A percentile compares a stretch with the other conserved stretches of the same genome.
Conservation (phyloP, 2,888 invertebrate genomes). For the Agriopis marginaria region DNA sequence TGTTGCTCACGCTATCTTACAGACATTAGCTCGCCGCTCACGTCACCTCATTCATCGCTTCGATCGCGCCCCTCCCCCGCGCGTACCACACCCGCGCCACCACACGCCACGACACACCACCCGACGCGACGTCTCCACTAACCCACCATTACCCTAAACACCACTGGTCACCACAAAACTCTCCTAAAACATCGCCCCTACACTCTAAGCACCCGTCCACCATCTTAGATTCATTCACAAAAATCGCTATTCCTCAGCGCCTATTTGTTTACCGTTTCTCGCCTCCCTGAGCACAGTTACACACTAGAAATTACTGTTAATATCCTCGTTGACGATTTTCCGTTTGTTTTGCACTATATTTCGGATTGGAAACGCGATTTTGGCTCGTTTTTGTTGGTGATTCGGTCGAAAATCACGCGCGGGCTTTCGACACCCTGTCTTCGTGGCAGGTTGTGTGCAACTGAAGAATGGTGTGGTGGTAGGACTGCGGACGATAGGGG, state of each 20-base stretch:
- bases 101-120: slow-evolving; percentile 57
- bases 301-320: slow-evolving; percentile 47
- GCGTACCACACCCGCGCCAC: not conserved
- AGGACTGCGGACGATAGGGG: slow-evolving; percentile 80
- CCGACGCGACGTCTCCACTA: slow-evolving; percentile 40
- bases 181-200: slow-evolving; percentile 60
- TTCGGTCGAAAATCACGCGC: slow-evolving; percentile 62
- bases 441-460: slow-evolving; percentile 71
- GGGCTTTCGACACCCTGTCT: slow-evolving; percentile 56
- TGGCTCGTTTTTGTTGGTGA: slow-evolving; percentile 69
- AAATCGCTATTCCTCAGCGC: slow-evolving; percentile 74
- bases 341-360: slow-evolving; percentile 57
- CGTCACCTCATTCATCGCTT: slow-evolving; percentile 84
- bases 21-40: slow-evolving; percentile 74
- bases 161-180: slow-evolving; percentile 56
- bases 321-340: slow-evolving; percentile 44
- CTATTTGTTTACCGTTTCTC: slow-evolving; percentile 82
- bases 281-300: slow-evolving; percentile 59
- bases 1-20: slow-evolving; percentile 70
- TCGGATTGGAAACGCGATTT: slow-evolving; percentile 55
- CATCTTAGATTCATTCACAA: slow-evolving; percentile 87
- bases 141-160: slow-evolving; percentile 49
- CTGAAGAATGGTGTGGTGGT: slow-evolving; percentile 79
- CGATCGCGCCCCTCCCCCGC: slow-evolving; percentile 72
- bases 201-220: slow-evolving; percentile 75